A percentile compares a stretch with the other conserved stretches of the same genome.
phyloP scores from a whole-genome alignment of 2,888 invertebrate species.

The Drosophila ustulata region DNA sequence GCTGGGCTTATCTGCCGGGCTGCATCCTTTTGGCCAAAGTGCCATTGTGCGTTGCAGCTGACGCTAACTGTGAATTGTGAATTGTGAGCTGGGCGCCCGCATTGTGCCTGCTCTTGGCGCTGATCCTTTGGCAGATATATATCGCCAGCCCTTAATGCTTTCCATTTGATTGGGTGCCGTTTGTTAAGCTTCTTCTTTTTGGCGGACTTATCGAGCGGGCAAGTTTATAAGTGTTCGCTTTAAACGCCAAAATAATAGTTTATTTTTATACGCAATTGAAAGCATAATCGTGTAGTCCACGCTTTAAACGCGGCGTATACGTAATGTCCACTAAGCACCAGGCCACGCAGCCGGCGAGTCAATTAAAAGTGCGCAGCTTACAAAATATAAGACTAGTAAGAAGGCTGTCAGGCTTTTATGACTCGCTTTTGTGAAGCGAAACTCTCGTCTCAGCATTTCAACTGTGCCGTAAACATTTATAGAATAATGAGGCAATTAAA shows the following conservation, averaged over 20 bases:
- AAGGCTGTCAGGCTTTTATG: constrained; percentile 23
- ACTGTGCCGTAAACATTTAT: constrained; percentile 56
- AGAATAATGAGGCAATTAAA: constrained; percentile 62
- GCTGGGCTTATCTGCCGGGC: constrained; percentile 50
- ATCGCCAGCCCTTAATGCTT: constrained; percentile 56
- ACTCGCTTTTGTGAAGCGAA: constrained; percentile 8
- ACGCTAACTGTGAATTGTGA: background rate
- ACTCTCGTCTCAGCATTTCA: constrained; percentile 38
- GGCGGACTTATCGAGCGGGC: constrained; percentile 14
- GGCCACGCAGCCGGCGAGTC: constrained; percentile 14
- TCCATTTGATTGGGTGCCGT: constrained; percentile 62
- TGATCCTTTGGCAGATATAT: constrained; percentile 47
- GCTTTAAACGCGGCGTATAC: constrained; percentile 32
- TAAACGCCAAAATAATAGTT: constrained; percentile 12
- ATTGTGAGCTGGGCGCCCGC: constrained; percentile 42
- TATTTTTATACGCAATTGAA: constrained; percentile 34
- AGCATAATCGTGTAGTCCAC: constrained; percentile 31
- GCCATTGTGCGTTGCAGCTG: constrained; percentile 45
- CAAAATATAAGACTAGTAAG: background rate
- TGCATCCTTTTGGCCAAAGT: constrained; percentile 19
- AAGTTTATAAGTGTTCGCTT: constrained; percentile 1
- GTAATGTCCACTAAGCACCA: constrained; percentile 20
- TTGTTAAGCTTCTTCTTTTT: constrained; percentile 10
- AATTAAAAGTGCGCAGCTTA: constrained; percentile 28
- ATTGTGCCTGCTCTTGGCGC: constrained; percentile 38